Base-by-base conservation (phyloP, 1,140 invertebrate species). In the Drosophila tsacasi region DNA sequence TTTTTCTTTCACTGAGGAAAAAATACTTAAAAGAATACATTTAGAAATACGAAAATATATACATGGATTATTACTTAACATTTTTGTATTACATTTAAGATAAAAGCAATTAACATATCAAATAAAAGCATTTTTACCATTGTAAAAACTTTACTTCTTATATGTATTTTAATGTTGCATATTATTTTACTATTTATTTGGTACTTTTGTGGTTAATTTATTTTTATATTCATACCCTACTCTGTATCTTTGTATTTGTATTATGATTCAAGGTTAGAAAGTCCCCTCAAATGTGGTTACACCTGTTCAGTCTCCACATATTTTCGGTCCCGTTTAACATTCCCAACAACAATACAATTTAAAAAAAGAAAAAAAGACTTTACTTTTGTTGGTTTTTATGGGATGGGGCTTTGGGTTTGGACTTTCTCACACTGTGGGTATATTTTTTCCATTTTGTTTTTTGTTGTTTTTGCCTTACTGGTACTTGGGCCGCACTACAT, bases 321-420 rank as follows among this genome's bases (percentile, higher is more conserved):
- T 21, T 79, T 27, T 78, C 63, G 39, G 54, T 17, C 61, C 74
- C 69, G 69, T 79, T 85, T 85, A 79, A 75, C 83, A 85, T 85
- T 85, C 58, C 52, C 52, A 55, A 19, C 63, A 64, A 79, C 49
- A 61, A 62, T 42, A 58, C 64, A 75, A 72, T 61, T 82, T 85
- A 13, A 19, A n/a, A 39, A 37, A 71, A 23, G 44, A 49, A 72
- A 50, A 72, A 60, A 55, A 27, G 63, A 85, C 76, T 82, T 62
- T 62, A 30, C 46, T 69, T 73, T 83, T 74, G 52, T 59, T 68
- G 23, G 23, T 50, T 59, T 57, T 59, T 21, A 35, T 58, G 8
- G 32, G 30, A 17, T 37, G 42, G 30, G 21, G 21, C 42, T 62
- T 57, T 32, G 17, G 30, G 12, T 30, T 58, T 55, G 21, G n/a